Evolutionary conservation across 2,888 invertebrate genomes (phyloP).

Genomic region (Megastigmus dorsalis): DNA sequence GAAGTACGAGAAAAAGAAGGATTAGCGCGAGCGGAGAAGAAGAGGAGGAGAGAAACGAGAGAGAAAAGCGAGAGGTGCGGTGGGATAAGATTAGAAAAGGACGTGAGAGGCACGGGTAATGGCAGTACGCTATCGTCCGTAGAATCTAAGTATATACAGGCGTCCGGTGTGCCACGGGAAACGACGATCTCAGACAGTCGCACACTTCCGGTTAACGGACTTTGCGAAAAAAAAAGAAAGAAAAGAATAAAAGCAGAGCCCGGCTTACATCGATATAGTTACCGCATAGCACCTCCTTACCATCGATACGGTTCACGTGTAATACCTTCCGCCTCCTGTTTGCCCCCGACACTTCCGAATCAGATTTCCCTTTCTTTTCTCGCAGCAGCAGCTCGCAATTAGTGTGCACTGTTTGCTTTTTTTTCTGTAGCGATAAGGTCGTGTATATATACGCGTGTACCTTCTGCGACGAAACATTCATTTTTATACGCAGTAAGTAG

Average conservation of each 20-base stretch:
- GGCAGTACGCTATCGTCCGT: not conserved
- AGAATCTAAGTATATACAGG: not conserved
- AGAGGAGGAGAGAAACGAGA: not conserved
- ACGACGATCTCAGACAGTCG: conserved; percentile 19
- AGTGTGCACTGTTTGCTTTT: too few species aligned
- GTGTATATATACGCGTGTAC: too few species aligned
- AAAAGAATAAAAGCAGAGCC: too few species aligned
- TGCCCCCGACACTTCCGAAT: conserved; percentile 25
- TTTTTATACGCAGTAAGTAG: too few species aligned
- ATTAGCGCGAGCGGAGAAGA: not conserved
- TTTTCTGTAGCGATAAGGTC: too few species aligned
- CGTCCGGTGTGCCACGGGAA: conserved; percentile 20
- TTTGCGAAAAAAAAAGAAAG: too few species aligned
- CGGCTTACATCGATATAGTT: not conserved
- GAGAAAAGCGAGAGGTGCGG: not conserved
- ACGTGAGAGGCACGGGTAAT: conserved; percentile 25
- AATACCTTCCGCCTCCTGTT: conserved; percentile 27
- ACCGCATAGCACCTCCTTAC: not conserved
- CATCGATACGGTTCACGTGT: not conserved
- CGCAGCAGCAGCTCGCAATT: too few species aligned
- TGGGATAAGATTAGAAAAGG: conserved; percentile 31
- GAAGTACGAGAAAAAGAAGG: too few species aligned
- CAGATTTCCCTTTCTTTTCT: too few species aligned
- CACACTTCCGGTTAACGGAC: conserved; percentile 29
- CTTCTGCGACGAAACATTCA: too few species aligned